Conservation (phyloP, 2,888 invertebrate genomes). For the Gymnocheta viridis region DNA sequence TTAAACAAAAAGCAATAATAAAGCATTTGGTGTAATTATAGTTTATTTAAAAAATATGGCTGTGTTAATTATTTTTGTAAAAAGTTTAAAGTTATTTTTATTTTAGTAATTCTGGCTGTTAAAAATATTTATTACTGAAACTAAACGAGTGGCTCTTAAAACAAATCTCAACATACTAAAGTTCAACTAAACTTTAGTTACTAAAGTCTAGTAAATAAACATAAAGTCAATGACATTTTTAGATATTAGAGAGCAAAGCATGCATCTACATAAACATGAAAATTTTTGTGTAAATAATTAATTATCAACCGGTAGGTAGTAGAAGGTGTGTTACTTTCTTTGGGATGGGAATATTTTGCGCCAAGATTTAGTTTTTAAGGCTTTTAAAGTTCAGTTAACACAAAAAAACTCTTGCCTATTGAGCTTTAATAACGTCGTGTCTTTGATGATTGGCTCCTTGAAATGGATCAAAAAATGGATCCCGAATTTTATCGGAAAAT, state of each 20-base stretch:
- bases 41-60: constrained; percentile 27
- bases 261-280: too few species aligned
- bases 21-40: constrained; percentile 28
- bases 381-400: too few species aligned
- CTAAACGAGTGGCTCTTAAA: constrained; percentile 1
- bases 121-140: constrained; percentile 24
- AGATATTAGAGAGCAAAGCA: not conserved
- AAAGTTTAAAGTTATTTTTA: not conserved
- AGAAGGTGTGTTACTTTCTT: too few species aligned
- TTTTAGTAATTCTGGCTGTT: not conserved
- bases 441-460: too few species aligned
- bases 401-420: too few species aligned
- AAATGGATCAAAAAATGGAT: too few species aligned
- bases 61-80: constrained; percentile 29
- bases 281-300: too few species aligned
- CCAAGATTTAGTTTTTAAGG: too few species aligned
- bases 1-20: constrained; percentile 4
- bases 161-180: constrained; percentile 2
- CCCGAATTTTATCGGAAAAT: too few species aligned
- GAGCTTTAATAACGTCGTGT: too few species aligned
- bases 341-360: too few species aligned
- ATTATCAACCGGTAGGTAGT: too few species aligned
- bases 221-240: constrained; percentile 24
- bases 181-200: not conserved
- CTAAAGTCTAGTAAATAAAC: constrained; percentile 2